Percentiles rank a stretch among this genome's conserved stretches.
Conservation (phyloP, 1,140 invertebrate genomes). For the Lordiphosa stackelbergi region DNA sequence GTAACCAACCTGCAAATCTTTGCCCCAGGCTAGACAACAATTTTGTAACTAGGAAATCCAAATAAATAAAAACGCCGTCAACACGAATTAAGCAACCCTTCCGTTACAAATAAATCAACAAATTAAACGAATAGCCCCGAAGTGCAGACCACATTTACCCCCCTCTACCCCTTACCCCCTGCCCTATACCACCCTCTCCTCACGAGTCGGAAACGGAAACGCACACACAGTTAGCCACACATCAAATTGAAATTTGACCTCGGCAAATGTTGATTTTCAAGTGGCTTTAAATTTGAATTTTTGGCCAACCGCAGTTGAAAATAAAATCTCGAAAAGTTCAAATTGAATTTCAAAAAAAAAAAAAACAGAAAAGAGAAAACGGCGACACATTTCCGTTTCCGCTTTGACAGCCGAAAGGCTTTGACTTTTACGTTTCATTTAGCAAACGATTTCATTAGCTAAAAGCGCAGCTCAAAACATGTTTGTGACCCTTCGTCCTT, state of each 20-base stretch:
- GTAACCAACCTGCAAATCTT: background rate
- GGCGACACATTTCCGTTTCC: conserved; percentile 74
- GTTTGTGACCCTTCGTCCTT: conserved; percentile 30
- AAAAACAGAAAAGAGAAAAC: conserved; percentile 45
- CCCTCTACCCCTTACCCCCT: background rate
- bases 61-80: conserved; percentile 59
- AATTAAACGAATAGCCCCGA: conserved; percentile 51
- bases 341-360: conserved; percentile 20
- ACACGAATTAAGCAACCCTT: conserved; percentile 72
- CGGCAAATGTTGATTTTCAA: conserved; percentile 42
- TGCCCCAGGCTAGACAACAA: conserved; percentile 12
- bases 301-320: conserved; percentile 43
- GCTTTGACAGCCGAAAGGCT: conserved; percentile 26
- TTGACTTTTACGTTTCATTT: conserved; percentile 75
- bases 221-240: conserved; percentile 67
- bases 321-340: conserved; percentile 54
- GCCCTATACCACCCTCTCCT: conserved; percentile 3
- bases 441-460: conserved; percentile 76
- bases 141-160: conserved; percentile 42
- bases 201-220: conserved; percentile 53
- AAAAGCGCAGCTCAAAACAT: conserved; percentile 53
- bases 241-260: conserved; percentile 31
- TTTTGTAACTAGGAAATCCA: conserved; percentile 16
- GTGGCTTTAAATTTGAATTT: conserved; percentile 66
- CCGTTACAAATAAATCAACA: conserved; percentile 73